A percentile compares a stretch with the other conserved stretches of the same genome.
These are phyloP conservation scores for Stercorarius parasiticus DNA, from an alignment of 2,113 vertebrate genomes.

Conservation along the genomic window DNA sequence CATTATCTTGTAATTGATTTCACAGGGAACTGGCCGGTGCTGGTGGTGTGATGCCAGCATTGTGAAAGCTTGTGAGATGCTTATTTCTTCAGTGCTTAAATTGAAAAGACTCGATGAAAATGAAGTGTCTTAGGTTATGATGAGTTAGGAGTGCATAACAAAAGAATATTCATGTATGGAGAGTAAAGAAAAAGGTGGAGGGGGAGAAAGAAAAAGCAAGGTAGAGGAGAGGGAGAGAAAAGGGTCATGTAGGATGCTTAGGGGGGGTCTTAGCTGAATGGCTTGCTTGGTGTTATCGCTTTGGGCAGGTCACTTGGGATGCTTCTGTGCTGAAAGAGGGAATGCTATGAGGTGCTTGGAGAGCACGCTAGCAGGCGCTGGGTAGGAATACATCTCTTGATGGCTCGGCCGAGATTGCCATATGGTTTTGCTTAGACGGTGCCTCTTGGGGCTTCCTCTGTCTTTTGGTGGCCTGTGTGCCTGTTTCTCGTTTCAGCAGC, in stretches of 20 bases:
- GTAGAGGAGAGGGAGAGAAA: not conserved
- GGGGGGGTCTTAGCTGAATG: not conserved
- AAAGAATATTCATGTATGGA: not conserved
- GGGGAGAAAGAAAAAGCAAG: not conserved
- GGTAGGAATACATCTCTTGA: not conserved
- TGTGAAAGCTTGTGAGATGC: not conserved
- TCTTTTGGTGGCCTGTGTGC: not conserved
- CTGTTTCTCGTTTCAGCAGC: constrained; percentile 32
- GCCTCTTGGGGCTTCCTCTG: constrained; percentile 16
- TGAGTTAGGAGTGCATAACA: not conserved
- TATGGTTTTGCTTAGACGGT: constrained; percentile 22
- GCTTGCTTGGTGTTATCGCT: not conserved
- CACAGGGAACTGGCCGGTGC: not conserved
- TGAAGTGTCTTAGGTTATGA: not conserved
- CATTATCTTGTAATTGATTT: not conserved
- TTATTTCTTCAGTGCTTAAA: not conserved
- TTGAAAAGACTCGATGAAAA: not conserved
- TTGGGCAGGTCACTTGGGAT: not conserved
- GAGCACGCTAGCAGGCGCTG: not conserved
- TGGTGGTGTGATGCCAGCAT: not conserved
- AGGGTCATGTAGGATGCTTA: not conserved
- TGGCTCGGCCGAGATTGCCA: not conserved
- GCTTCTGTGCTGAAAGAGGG: not conserved
- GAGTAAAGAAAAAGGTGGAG: not conserved
- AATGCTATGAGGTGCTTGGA: fast-evolving